Percentiles rank a stretch among this genome's conserved stretches.
These are phyloP conservation scores for Urocyon cinereoargenteus DNA, from an alignment of 2,797 vertebrate species.

Conservation along the genomic window DNA sequence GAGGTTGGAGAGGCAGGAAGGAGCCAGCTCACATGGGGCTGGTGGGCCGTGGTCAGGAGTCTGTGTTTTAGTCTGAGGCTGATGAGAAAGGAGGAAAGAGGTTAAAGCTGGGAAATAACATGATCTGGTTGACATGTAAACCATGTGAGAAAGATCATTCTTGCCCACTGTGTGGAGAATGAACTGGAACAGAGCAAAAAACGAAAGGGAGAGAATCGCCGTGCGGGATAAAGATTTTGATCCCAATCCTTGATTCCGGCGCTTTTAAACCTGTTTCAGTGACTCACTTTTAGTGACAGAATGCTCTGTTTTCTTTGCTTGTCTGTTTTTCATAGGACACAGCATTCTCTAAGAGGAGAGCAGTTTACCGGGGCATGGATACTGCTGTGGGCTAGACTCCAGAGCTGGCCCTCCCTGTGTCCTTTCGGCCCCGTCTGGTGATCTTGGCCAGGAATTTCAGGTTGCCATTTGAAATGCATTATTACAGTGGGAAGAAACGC, in stretches of 20 bases:
- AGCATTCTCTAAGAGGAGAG: slow-evolving; percentile 22
- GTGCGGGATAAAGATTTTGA: neutral
- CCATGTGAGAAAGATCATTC: neutral
- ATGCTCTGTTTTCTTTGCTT: neutral
- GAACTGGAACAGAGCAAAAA: slow-evolving; percentile 24
- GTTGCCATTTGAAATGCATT: slow-evolving; percentile 33
- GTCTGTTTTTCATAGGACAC: neutral
- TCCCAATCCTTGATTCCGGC: neutral
- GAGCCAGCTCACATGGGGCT: neutral
- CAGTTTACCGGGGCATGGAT: neutral
- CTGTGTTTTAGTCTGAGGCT: neutral
- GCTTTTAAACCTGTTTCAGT: neutral
- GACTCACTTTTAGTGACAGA: neutral
- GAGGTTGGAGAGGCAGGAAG: neutral
- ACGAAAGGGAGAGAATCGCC: neutral
- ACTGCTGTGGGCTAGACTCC: neutral
- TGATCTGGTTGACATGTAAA: neutral
- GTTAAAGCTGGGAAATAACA: slow-evolving; percentile 10
- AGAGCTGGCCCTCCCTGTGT: neutral
- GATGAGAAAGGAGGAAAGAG: neutral
- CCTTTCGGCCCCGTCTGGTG: neutral
- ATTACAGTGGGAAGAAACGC: slow-evolving; percentile 14
- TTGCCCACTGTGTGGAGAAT: neutral
- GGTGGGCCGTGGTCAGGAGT: neutral
- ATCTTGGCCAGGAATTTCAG: neutral